phyloP scores from a whole-genome alignment of 2,113 vertebrate species.

The Mustela nigripes region DNA sequence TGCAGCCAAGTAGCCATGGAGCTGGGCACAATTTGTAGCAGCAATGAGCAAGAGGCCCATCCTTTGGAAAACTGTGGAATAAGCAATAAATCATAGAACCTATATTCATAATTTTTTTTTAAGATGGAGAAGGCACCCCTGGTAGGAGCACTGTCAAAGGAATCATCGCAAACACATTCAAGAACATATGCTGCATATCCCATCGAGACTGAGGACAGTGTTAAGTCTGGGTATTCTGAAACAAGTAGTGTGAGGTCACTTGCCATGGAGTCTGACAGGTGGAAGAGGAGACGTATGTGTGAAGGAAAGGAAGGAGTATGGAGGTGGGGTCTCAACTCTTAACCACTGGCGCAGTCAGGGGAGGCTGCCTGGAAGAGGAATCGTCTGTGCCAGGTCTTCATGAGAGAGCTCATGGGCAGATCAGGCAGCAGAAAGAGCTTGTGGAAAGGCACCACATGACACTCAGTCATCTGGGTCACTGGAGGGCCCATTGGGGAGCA shows the following conservation, averaged over 20 bases:
- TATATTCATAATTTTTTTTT: not conserved
- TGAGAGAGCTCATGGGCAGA: not conserved
- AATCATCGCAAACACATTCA: not conserved
- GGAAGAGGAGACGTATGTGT: fast-evolving
- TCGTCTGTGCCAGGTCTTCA: not conserved
- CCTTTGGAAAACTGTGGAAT: not conserved
- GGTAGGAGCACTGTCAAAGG: not conserved
- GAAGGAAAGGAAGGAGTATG: not conserved
- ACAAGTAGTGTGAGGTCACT: too few relatives aligned
- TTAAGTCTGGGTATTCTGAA: not conserved
- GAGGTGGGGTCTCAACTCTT: fast-evolving
- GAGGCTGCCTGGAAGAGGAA: not conserved
- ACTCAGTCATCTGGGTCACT: too few relatives aligned
- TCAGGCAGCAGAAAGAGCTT: not conserved
- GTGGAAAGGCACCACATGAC: not conserved
- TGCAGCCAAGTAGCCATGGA: not conserved
- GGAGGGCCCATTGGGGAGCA: not conserved
- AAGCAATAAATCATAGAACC: not conserved
- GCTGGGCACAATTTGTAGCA: not conserved
- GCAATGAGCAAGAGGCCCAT: not conserved
- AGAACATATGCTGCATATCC: not conserved
- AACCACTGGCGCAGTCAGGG: not conserved
- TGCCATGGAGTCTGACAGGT: not conserved
- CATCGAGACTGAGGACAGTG: not conserved
- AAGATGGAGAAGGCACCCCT: not conserved